phyloP scores from a whole-genome alignment of 2,797 vertebrate species.

The Epinephelus coioides region DNA sequence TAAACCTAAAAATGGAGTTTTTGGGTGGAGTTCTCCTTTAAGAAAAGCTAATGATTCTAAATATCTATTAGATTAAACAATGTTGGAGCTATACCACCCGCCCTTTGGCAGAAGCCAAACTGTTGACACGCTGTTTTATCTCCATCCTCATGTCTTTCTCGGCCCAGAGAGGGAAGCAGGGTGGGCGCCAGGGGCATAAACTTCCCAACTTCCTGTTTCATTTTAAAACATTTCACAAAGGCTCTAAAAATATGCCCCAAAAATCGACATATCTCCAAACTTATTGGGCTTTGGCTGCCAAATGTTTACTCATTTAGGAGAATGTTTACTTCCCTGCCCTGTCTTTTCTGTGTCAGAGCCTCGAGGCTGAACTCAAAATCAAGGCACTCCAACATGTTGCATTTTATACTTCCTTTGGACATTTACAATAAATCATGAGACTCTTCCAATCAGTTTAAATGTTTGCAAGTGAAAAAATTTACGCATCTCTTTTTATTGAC shows the following conservation, averaged over 20 bases:
- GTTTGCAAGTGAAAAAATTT: too few species aligned
- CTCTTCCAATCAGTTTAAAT: too few species aligned
- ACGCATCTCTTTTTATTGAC: background rate
- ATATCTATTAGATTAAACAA: constrained; percentile 51
- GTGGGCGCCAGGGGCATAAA: constrained; percentile 76
- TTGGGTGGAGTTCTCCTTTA: background rate
- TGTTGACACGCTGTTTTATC: constrained; percentile 72
- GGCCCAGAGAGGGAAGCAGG: constrained; percentile 65
- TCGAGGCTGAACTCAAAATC: constrained; percentile 43
- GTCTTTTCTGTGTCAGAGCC: constrained; percentile 57
- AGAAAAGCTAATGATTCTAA: constrained; percentile 27
- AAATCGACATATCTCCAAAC: constrained; percentile 76
- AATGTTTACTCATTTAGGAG: constrained; percentile 75
- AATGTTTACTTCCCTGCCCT: constrained; percentile 71
- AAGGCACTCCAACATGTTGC: background rate
- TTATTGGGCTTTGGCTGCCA: constrained; percentile 69
- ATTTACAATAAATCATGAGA: too few species aligned
- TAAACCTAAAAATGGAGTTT: too few species aligned
- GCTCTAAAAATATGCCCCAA: constrained; percentile 83
- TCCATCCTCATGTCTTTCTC: constrained; percentile 65
- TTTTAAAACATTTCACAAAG: constrained; percentile 85
- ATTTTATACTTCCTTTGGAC: background rate
- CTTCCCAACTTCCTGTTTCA: constrained; percentile 83
- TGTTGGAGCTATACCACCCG: constrained; percentile 30
- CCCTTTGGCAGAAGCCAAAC: constrained; percentile 51